Percentiles rank a stretch among this genome's conserved stretches.
phyloP scores from a whole-genome alignment of 2,888 invertebrate species.

The Oligia fasciuncula region DNA sequence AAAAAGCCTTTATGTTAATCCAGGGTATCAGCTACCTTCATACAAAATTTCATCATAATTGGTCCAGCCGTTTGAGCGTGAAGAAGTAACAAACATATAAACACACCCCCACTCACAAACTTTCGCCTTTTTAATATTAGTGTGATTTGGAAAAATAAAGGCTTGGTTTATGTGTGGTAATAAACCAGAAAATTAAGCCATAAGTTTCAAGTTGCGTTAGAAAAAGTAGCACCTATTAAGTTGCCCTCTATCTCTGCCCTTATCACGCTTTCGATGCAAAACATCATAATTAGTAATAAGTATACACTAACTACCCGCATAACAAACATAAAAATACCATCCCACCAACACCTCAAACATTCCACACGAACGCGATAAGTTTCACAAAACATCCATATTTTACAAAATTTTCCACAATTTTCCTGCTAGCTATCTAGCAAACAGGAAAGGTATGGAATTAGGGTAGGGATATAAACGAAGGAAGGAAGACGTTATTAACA shows the following conservation, averaged over 20 bases:
- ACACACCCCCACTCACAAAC: too few species aligned
- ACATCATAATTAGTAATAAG: constrained; percentile 5
- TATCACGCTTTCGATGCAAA: background rate
- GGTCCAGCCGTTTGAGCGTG: too few species aligned
- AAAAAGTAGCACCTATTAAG: background rate
- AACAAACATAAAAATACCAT: constrained; percentile 16
- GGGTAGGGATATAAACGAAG: constrained; percentile 53
- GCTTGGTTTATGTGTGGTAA: too few species aligned
- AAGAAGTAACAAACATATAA: too few species aligned
- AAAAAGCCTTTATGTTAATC: too few species aligned
- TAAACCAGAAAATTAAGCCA: too few species aligned
- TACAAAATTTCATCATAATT: too few species aligned
- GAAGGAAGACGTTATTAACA: constrained; percentile 53
- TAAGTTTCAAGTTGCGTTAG: background rate
- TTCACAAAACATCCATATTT: constrained; percentile 42
- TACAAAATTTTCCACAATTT: constrained; percentile 43
- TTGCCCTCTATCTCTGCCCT: background rate
- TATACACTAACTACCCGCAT: constrained; percentile 31
- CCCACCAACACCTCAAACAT: background rate
- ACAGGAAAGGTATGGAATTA: constrained; percentile 56
- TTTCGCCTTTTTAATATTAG: too few species aligned
- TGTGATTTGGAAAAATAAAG: too few species aligned
- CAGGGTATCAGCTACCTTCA: too few species aligned
- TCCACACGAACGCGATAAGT: constrained; percentile 15
- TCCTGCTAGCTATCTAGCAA: constrained; percentile 38